These are phyloP conservation scores for Calosoma granatense DNA, from an alignment of 1,140 invertebrate species.

Conservation along the genomic window DNA sequence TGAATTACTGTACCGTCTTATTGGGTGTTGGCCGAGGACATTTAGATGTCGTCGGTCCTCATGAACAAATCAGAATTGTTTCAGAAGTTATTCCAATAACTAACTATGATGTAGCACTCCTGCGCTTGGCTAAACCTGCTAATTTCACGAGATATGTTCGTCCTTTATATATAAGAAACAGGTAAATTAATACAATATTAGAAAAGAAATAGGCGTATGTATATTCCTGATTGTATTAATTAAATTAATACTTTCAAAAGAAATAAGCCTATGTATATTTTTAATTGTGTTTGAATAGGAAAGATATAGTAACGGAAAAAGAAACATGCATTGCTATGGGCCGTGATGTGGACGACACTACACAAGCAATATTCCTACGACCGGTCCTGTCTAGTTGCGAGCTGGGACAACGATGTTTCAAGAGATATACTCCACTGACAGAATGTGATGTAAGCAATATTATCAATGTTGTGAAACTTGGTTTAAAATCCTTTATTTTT, in stretches of 20 bases:
- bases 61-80: constrained; percentile 53
- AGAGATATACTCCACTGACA: constrained; percentile 17
- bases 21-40: constrained; percentile 51
- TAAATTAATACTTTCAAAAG: no score
- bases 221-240: no score
- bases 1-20: constrained; percentile 49
- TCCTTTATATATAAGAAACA: constrained; percentile 39
- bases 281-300: constrained; percentile 20
- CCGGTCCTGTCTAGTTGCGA: constrained; percentile 38
- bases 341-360: constrained; percentile 31
- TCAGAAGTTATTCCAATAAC: constrained; percentile 41
- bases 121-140: constrained; percentile 45
- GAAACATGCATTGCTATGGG: constrained; percentile 45
- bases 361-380: constrained; percentile 35
- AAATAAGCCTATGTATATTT: no score
- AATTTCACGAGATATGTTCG: constrained; percentile 49
- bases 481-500: not conserved
- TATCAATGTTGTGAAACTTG: no score
- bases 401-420: constrained; percentile 42
- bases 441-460: constrained; percentile 33
- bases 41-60: constrained; percentile 44
- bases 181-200: no score
- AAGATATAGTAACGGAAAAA: constrained; percentile 27
- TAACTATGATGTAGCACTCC: constrained; percentile 41
- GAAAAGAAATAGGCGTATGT: no score